Percentiles rank a stretch among this genome's conserved stretches.
Conservation (phyloP, 2,797 vertebrate genomes). For the Alosa sapidissima region DNA sequence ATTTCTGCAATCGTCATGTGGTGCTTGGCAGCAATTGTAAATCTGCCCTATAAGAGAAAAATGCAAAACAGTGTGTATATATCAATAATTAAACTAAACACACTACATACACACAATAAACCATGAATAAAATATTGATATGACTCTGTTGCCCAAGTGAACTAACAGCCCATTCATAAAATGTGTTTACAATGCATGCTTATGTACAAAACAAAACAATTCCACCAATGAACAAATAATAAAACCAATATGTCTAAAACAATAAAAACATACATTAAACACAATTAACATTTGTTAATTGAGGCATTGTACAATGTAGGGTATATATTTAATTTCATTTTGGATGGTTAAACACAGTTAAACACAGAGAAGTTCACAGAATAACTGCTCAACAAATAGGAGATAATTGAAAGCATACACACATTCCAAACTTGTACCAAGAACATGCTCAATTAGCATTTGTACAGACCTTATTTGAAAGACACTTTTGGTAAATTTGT, state of each 20-base stretch:
- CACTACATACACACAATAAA: not conserved
- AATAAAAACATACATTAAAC: conserved; percentile 31
- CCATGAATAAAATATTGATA: not conserved
- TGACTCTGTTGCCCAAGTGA: not conserved
- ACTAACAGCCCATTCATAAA: not conserved
- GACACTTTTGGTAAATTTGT: not conserved
- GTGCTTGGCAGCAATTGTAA: conserved; percentile 78
- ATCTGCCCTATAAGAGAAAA: conserved; percentile 64
- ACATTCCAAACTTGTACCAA: not conserved
- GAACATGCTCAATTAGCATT: not conserved
- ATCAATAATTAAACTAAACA: not conserved
- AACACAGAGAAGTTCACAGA: not conserved
- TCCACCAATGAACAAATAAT: not conserved
- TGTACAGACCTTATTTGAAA: not conserved
- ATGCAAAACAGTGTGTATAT: not conserved
- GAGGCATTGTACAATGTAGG: not conserved
- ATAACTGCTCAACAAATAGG: not conserved
- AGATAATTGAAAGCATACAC: not conserved
- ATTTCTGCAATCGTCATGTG: conserved; percentile 75
- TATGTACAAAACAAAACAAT: not conserved
- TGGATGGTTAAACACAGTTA: not conserved
- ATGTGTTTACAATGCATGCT: not conserved
- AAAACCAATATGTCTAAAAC: not conserved
- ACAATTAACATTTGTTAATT: conserved; percentile 49
- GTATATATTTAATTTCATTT: not conserved